Evolutionary conservation across 2,113 vertebrate species (phyloP).

Genomic region (Lynx canadensis): DNA sequence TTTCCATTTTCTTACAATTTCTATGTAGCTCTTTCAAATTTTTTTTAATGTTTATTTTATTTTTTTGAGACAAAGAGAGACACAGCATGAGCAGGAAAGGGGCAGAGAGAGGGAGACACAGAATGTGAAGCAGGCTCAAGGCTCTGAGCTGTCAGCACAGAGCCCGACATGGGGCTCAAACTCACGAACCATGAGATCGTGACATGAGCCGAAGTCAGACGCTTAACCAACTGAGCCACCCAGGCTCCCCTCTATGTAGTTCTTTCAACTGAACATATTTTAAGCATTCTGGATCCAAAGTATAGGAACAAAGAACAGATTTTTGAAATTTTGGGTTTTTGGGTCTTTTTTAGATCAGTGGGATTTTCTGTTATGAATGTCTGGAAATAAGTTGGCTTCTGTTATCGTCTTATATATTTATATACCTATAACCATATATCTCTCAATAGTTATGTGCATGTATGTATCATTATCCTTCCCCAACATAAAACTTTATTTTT

Average conservation of each 20-base stretch:
- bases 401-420: neutral
- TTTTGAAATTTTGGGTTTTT: neutral
- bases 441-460: neutral
- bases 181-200: too few relatives aligned
- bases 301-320: neutral
- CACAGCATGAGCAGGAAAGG: too few relatives aligned
- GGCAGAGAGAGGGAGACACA: too few relatives aligned
- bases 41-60: too few relatives aligned
- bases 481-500: neutral
- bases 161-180: too few relatives aligned
- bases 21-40: neutral
- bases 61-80: too few relatives aligned
- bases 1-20: neutral
- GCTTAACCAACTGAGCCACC: too few relatives aligned
- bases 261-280: slow-evolving; percentile 27
- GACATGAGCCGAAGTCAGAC: too few relatives aligned
- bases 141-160: too few relatives aligned
- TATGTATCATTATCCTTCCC: neutral
- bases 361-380: neutral
- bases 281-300: neutral
- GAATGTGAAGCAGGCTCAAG: too few relatives aligned
- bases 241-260: neutral
- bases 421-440: neutral
- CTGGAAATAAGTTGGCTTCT: neutral
- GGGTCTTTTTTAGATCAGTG: neutral